Percentiles rank a stretch among this genome's conserved stretches.
Conservation (phyloP, 92 coral and sea anemone species). For the Paramuricea clavata region DNA sequence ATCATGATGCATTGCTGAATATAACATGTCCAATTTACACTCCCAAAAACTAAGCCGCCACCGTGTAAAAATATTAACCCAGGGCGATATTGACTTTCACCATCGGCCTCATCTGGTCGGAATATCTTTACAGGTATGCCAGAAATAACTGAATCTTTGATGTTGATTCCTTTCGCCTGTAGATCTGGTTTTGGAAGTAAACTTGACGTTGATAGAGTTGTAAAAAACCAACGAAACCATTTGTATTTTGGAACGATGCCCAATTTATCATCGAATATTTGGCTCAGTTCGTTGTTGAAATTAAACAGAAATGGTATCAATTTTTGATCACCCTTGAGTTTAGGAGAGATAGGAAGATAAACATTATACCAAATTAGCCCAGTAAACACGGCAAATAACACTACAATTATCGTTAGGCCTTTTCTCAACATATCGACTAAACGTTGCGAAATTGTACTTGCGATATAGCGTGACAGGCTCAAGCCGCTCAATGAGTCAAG, state of each 20-base stretch:
- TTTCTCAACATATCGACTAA: conserved; percentile 2
- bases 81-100: conserved; percentile 13
- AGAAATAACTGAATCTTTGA: conserved; percentile 48
- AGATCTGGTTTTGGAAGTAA: background rate
- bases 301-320: background rate
- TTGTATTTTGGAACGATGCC: background rate
- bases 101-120: conserved; percentile 13
- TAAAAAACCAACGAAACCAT: background rate
- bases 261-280: background rate
- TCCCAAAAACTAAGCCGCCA: conserved; percentile 52
- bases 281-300: background rate
- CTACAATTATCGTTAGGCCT: conserved; percentile 11
- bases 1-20: background rate
- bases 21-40: background rate
- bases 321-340: background rate
- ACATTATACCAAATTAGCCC: conserved; percentile 24
- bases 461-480: no score
- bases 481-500: no score
- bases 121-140: conserved; percentile 63
- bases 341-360: conserved; percentile 17
- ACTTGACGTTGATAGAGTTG: background rate
- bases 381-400: background rate
- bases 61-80: conserved; percentile 62
- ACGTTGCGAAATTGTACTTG: background rate
- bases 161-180: background rate